These are phyloP conservation scores for Eristalis pertinax DNA, from an alignment of 2,888 invertebrate genomes.

Conservation along the genomic window DNA sequence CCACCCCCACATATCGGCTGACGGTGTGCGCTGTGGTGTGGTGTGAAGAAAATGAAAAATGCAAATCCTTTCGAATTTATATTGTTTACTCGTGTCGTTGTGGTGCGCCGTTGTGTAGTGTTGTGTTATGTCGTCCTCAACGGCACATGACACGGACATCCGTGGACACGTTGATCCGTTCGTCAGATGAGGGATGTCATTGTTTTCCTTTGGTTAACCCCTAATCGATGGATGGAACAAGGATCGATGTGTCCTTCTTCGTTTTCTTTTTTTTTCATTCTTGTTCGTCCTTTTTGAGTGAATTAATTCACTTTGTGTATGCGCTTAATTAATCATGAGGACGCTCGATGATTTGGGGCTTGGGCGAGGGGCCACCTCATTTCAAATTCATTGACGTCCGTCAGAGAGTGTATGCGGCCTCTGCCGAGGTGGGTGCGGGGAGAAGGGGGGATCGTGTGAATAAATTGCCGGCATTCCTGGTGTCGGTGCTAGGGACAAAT, in stretches of 20 bases:
- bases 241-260: constrained; percentile 51
- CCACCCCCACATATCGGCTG: not conserved
- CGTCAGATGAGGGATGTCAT: not conserved
- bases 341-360: constrained; percentile 35
- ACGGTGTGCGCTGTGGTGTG: not conserved
- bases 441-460: constrained; percentile 32
- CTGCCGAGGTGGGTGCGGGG: not conserved
- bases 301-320: constrained; percentile 65
- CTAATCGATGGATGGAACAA: constrained; percentile 47
- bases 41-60: constrained; percentile 9
- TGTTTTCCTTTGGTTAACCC: not conserved
- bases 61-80: constrained; percentile 19
- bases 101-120: not conserved
- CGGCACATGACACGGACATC: not conserved
- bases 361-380: constrained; percentile 39
- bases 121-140: not conserved
- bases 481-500: constrained; percentile 51
- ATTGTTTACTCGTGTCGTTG: not conserved
- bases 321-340: constrained; percentile 67
- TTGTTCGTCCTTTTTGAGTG: not conserved
- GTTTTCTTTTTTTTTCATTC: not conserved
- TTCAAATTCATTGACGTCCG: constrained; percentile 59
- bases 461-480: constrained; percentile 41
- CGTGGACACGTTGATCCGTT: not conserved
- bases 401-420: constrained; percentile 40